Evolutionary conservation across 2,113 vertebrate species (phyloP).

Genomic region (Perca schrenkii): DNA sequence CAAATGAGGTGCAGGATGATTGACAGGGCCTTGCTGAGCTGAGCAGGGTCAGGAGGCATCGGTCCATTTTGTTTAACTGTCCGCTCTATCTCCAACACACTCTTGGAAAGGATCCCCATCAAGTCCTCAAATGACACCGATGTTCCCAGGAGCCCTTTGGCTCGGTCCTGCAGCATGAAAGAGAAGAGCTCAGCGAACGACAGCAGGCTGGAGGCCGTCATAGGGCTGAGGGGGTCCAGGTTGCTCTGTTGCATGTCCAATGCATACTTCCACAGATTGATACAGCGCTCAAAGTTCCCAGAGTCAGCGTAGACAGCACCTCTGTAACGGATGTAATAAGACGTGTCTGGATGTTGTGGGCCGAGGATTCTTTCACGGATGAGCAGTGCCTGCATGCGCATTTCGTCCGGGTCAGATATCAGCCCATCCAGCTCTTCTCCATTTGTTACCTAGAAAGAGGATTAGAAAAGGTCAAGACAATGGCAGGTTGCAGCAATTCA

Average conservation of each 20-base stretch:
- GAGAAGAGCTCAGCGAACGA: conserved; percentile 99
- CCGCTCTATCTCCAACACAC: conserved; percentile 96
- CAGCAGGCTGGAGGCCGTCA: conserved; percentile 97
- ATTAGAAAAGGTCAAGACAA: conserved; percentile 8
- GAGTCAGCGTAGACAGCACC: conserved; percentile 98
- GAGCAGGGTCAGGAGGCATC: conserved; percentile 90
- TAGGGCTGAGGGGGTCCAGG: conserved; percentile 96
- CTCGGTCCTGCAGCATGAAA: conserved; percentile 99
- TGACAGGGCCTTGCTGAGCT: conserved; percentile 97
- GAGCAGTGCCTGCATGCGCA: conserved; percentile 98
- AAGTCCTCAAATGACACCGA: conserved; percentile 97
- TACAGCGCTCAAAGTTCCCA: conserved; percentile 97
- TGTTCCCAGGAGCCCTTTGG: conserved; percentile 95
- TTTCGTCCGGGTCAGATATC: conserved; percentile 97
- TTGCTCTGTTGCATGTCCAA: conserved; percentile 99
- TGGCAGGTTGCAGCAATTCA: background rate
- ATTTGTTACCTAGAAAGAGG: conserved; percentile 76
- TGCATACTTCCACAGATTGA: conserved; percentile 98
- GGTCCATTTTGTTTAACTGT: conserved; percentile 90
- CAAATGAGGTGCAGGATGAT: conserved; percentile 99
- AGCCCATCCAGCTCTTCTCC: conserved; percentile 94
- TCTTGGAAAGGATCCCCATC: conserved; percentile 97
- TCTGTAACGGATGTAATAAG: conserved; percentile 97
- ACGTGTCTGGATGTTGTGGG: conserved; percentile 97
- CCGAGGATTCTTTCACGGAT: conserved; percentile 97